phyloP scores from a whole-genome alignment of 2,888 invertebrate genomes.

The Lasioglossum figueresi region DNA sequence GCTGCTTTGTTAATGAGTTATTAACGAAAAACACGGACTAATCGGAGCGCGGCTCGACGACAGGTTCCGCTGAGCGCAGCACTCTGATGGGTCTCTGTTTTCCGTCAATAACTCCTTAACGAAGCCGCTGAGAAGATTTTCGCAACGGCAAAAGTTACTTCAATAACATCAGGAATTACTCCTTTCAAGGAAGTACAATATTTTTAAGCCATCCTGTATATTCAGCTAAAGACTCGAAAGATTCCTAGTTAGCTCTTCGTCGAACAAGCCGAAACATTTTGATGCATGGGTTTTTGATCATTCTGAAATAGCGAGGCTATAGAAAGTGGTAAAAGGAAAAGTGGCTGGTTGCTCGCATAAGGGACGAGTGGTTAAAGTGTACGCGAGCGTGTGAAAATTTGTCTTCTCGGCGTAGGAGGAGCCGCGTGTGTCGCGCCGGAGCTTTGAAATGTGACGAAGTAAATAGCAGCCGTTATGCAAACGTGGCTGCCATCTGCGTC shows the following conservation, averaged over 20 bases:
- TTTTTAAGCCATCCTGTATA: too few relatives aligned
- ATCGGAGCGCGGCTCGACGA: too few relatives aligned
- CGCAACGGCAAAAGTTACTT: too few relatives aligned
- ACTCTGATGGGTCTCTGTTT: too few relatives aligned
- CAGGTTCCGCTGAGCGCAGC: too few relatives aligned
- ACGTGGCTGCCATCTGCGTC: not conserved
- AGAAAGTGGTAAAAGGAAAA: not conserved
- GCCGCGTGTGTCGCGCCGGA: not conserved
- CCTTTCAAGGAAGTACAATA: too few relatives aligned
- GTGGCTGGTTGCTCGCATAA: not conserved
- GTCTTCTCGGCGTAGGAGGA: not conserved
- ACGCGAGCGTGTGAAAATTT: not conserved
- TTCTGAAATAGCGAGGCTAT: not conserved
- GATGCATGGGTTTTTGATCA: not conserved
- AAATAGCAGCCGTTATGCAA: slow-evolving; percentile 9
- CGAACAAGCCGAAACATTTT: slow-evolving; percentile 5
- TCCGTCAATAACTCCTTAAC: too few relatives aligned
- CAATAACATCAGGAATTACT: too few relatives aligned
- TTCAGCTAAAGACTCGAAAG: not conserved
- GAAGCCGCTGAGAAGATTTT: too few relatives aligned
- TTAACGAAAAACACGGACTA: too few relatives aligned
- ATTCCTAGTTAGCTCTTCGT: not conserved
- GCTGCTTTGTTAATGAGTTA: too few relatives aligned
- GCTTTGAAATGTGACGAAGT: slow-evolving; percentile 14
- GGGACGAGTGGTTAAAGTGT: not conserved